Base-by-base conservation (phyloP, 2,888 invertebrate genomes). In the Syrista parreyssii region DNA sequence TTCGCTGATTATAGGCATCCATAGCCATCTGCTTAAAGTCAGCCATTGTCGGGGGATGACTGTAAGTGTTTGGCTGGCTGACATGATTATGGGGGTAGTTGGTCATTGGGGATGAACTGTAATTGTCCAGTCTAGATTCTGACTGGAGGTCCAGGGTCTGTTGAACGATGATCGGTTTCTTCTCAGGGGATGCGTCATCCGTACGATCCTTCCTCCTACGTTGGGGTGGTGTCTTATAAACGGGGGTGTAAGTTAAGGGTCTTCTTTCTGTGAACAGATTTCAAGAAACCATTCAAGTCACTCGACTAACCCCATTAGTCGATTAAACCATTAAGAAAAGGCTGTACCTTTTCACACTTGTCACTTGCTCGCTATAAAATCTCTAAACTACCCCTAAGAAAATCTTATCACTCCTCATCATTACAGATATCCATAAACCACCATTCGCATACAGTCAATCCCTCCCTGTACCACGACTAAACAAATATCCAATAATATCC, bases 1-100 rank as follows among this genome's bases (percentile, higher is more conserved):
- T 90, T 34, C 90, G 88, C 78, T 90, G 90, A 85, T 90, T 90
- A 81, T 90, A 90, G 68, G 89, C 89, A 78, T 90, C 90, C 87
- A 89, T 90, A 75, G 90, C 90, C 88, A 90, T 90, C 82, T 90
- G 90, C 76, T 90, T 90, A 81, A 90, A 90, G 76, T 90, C 90
- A 34, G 89, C 89, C 87, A 90, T 87, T 4, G 90, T 90, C 55
- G 90, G 90, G 78, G 87, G 84, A 78, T 89, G 85, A 78, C 83
- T 85, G 82, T 88, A 89, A 73, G 85, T 79, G 80, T 87, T 88
- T 75, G 80, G 84, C 78, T 84, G 83, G 55, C 77, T 23, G 23
- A 75, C 31, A 77, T 86, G 86, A 83, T 87, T 86, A 74, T 87
- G 86, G 15, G 86, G 75, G 75, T 85, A 85, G 82, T 86, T 85